These are phyloP conservation scores for Neolamprologus modestus DNA, from an alignment of 2,113 vertebrate species.

Conservation along the genomic window DNA sequence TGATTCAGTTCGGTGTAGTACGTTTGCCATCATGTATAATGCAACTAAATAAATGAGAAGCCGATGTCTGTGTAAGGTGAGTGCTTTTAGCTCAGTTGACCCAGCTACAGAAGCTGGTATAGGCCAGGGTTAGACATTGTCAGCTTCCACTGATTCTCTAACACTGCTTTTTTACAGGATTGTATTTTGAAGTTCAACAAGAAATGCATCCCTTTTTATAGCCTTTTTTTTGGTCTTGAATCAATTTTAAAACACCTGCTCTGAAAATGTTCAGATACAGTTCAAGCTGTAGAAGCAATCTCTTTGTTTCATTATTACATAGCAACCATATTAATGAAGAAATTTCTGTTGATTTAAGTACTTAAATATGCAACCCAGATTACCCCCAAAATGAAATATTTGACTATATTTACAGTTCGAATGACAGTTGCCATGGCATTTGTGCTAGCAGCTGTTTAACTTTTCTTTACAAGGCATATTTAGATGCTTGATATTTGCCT, in stretches of 20 bases:
- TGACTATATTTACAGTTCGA: neutral
- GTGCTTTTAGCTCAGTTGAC: neutral
- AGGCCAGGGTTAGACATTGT: neutral
- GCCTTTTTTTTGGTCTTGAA: neutral
- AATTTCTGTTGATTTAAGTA: neutral
- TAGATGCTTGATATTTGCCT: slow-evolving; percentile 14
- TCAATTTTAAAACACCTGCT: neutral
- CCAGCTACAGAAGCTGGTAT: neutral
- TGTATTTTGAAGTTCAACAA: neutral
- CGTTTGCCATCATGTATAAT: neutral
- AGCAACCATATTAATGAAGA: neutral
- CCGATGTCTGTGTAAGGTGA: neutral
- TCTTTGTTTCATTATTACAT: neutral
- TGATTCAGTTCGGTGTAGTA: neutral
- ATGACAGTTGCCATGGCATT: slow-evolving; percentile 7
- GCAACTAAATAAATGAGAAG: neutral
- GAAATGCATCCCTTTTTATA: neutral
- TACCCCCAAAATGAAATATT: neutral
- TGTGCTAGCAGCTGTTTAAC: neutral
- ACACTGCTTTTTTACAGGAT: neutral
- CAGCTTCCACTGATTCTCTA: neutral
- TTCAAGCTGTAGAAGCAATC: neutral
- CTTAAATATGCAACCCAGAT: neutral
- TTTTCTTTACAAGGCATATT: neutral
- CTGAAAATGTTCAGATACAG: neutral